These are phyloP conservation scores for Eristalinus sepulchralis DNA, from an alignment of 2,888 invertebrate species.

Conservation along the genomic window DNA sequence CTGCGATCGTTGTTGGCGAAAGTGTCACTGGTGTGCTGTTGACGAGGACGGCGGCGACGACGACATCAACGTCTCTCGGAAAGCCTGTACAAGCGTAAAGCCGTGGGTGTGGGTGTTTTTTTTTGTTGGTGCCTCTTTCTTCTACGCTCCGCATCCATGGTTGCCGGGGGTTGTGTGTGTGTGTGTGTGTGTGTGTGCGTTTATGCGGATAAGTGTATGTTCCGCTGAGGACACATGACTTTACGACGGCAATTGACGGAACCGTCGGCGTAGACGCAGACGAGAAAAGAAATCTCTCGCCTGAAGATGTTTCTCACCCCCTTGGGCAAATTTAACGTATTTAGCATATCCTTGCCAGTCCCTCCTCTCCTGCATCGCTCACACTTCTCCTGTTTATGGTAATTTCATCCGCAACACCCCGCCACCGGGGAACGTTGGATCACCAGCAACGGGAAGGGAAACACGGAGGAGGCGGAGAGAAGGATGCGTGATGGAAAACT, in stretches of 20 bases:
- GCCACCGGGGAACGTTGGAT: not conserved
- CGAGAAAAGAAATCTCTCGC: slow-evolving; percentile 13
- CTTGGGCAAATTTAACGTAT: slow-evolving; percentile 65
- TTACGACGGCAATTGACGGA: slow-evolving; percentile 48
- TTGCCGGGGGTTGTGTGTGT: slow-evolving; percentile 18
- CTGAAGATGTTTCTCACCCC: slow-evolving; percentile 50
- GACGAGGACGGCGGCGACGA: not conserved
- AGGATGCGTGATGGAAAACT: slow-evolving; percentile 66
- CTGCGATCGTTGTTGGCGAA: not conserved
- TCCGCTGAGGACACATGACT: slow-evolving; percentile 50
- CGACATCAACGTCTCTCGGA: slow-evolving; percentile 49
- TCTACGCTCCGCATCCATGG: not conserved
- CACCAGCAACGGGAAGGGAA: not conserved
- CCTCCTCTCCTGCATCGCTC: slow-evolving; percentile 2
- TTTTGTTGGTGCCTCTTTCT: not conserved
- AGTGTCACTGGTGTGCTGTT: not conserved
- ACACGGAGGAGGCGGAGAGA: slow-evolving; percentile 6
- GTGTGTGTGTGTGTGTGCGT: slow-evolving; percentile 10
- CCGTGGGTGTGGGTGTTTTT: not conserved
- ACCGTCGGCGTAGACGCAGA: not conserved
- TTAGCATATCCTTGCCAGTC: slow-evolving; percentile 57
- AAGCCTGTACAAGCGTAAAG: slow-evolving; percentile 44
- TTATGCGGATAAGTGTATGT: not conserved
- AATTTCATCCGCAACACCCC: slow-evolving; percentile 3
- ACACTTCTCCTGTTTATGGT: slow-evolving; percentile 19